These are phyloP conservation scores for Cepaea hortensis DNA, from an alignment of 2,888 invertebrate genomes.

Conservation along the genomic window DNA sequence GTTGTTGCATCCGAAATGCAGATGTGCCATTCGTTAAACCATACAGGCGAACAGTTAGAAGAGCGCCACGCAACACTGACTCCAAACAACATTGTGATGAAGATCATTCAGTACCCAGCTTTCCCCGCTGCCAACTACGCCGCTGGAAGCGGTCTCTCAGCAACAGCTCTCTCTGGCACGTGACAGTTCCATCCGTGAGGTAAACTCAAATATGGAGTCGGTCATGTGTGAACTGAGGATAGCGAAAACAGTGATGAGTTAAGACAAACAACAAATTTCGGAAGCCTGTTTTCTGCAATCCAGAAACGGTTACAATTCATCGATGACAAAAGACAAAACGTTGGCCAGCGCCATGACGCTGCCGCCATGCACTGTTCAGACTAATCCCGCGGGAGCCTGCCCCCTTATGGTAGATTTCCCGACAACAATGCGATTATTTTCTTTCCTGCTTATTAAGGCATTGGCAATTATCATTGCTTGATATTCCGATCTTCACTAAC, in stretches of 20 bases:
- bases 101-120: constrained; percentile 1
- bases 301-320: background rate
- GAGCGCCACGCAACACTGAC: constrained; percentile 6
- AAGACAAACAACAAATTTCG: background rate
- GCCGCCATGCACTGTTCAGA: background rate
- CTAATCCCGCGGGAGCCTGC: background rate
- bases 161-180: background rate
- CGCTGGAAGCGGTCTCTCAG: background rate
- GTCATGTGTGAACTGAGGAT: constrained; percentile 15
- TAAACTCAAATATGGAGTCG: background rate
- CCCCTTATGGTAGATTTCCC: no score
- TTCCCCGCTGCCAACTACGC: background rate
- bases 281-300: background rate
- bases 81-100: background rate
- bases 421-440: no score
- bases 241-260: no score
- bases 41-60: constrained; percentile 15
- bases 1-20: constrained; percentile 16
- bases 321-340: background rate
- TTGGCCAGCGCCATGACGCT: background rate
- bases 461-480: no score
- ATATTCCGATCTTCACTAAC: no score
- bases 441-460: no score
- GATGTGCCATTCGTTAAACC: constrained; percentile 9
- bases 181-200: background rate